These are phyloP conservation scores for Trematomus loennbergii DNA, from an alignment of 2,113 vertebrate species.

Conservation along the genomic window DNA sequence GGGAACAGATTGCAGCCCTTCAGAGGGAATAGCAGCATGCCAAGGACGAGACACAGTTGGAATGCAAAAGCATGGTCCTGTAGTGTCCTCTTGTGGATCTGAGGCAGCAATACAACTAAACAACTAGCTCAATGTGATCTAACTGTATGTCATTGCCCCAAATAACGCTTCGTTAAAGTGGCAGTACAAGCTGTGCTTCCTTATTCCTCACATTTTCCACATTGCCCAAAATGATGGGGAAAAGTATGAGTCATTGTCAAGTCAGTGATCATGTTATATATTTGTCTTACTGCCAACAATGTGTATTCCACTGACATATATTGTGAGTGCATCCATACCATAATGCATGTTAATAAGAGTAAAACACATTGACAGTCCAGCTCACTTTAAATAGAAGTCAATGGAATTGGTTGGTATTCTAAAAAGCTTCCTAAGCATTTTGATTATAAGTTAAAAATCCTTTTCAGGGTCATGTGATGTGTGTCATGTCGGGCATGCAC, in stretches of 20 bases:
- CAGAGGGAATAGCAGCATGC: not conserved
- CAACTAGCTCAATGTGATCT: not conserved
- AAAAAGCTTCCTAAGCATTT: no score
- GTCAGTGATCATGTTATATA: no score
- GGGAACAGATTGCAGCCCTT: not conserved
- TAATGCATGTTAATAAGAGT: no score
- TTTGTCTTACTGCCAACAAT: not conserved
- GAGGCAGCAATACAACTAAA: slow-evolving; percentile 31
- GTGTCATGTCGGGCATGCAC: no score
- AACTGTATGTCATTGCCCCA: no score
- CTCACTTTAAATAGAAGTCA: no score
- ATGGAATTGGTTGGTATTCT: no score
- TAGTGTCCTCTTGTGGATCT: slow-evolving; percentile 69
- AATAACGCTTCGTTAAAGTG: no score
- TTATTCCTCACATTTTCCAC: not conserved
- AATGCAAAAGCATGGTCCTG: slow-evolving; percentile 8
- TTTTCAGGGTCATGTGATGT: no score
- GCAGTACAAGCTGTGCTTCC: not conserved
- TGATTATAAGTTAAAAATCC: no score
- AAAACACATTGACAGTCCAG: no score
- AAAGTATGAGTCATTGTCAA: not conserved
- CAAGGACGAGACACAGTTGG: not conserved
- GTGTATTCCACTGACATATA: not conserved
- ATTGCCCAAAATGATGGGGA: not conserved
- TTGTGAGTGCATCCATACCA: no score